Base-by-base conservation (phyloP, 2,113 vertebrate genomes). In the Odocoileus virginianus region DNA sequence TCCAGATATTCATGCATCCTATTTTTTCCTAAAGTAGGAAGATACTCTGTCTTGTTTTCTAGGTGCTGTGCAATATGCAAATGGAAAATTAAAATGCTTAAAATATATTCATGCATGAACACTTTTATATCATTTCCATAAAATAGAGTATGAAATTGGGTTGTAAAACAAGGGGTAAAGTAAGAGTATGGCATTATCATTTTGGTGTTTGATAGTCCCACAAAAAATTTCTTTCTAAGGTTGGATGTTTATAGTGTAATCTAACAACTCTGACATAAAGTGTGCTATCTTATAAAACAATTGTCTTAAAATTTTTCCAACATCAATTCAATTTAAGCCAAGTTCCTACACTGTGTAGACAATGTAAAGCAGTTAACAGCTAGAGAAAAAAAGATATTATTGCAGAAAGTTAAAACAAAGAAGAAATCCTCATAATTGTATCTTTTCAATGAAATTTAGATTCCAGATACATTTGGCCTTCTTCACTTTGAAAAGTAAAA, bases 401-500 rank as follows among this genome's bases (percentile, higher is more conserved):
- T 91, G 50, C 9, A 94, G 23, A 88, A 64, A 64, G n/a, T 52
- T 91, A 43, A 13, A 58, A 91, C 52, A 96, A 60, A 83, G 30
- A 36, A 40, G 23, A 60, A 33, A 61, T 78, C 78, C 40, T 92
- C 4, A 7, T 61, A 67, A 79, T 27, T 88, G 11, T 19, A 5
- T 87, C 71, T 89, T 91, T 82, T 95, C 11, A 57, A 43, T 92
- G 60, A 87, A 92, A 89, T 96, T 92, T 79, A 76, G 55, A 87
- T 84, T 91, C 81, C 14, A 43, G 3, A 54, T 74, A 85, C 23
- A 64, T 85, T 94, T 36, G 36, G 17, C 40, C 27, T 79, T 84
- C 60, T 97, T 82, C 23, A 57, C 14, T 78, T 88, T 57, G 40
- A 64, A 52, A 92, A 94, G 47, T 95, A 87, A 84, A 88, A n/a